Base-by-base conservation (phyloP, 1,140 invertebrate genomes). In the Scaptomyza hsui region DNA sequence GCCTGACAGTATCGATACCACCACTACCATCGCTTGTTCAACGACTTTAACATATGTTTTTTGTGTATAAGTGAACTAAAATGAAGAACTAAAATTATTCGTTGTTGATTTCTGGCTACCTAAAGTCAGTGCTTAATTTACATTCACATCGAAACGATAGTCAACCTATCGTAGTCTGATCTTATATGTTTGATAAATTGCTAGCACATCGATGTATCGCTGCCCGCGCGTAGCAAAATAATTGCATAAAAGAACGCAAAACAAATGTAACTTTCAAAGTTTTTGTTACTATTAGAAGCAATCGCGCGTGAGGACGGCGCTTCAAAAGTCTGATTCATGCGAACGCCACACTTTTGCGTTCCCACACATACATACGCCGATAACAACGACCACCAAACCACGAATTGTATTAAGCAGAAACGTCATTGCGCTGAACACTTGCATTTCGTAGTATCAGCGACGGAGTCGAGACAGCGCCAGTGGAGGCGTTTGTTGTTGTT, bases 171-270 rank as follows among this genome's bases (percentile, higher is more conserved):
- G 32, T n/a, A 3, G 4, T 0, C 4, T n/a, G 32, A 37, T 37
- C 12, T 12, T 3, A n/a, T 9, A n/a, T n/a, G n/a, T n/a, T 37
- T n/a, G 12, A 37, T 37, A 37, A 37, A n/a, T 37, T n/a, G 12
- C 26, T 64, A 24, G 49, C 15, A 13, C 15, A 7, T 4, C 18
- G 24, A 47, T 51, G 18, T n/a, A 37, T 21, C 52, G 52, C 52
- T 65, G 45, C 37, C 68, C 61, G 68, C 68, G 61, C 61, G 15
- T 37, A 57, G 19, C 61, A 51, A 71, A 42, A 26, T 37, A 57
- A 65, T 71, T 65, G 52, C 52, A 65, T 71, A 57, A 65, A 64
- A 56, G 56, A 65, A 59, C 49, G 44, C 24, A 53, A 65, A 72
- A 52, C 69, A 72, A 72, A 67, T 67, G 69, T 24, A 60, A 52